phyloP scores from a whole-genome alignment of 2,797 vertebrate species.

The Peromyscus eremicus region DNA sequence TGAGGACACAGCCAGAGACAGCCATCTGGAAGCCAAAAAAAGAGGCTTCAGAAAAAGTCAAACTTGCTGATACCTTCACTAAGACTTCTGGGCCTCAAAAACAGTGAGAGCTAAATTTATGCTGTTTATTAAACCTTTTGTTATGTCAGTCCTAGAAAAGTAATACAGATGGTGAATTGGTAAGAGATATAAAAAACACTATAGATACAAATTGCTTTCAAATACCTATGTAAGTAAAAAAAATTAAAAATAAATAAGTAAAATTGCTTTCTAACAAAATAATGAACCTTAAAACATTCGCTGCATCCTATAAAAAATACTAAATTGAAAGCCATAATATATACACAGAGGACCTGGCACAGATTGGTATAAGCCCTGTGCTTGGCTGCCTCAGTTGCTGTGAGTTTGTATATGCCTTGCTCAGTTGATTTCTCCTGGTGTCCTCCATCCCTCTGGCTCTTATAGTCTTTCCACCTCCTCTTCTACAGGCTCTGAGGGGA shows the following conservation, averaged over 20 bases:
- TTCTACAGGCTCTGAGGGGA: background rate
- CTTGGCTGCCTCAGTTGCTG: background rate
- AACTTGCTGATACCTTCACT: slow-evolving; percentile 17
- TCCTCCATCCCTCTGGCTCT: background rate
- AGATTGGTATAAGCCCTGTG: background rate
- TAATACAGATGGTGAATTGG: slow-evolving; percentile 9
- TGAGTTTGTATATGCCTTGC: background rate
- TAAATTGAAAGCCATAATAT: background rate
- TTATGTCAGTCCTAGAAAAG: background rate
- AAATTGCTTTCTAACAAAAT: background rate
- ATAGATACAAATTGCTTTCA: background rate
- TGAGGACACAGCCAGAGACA: background rate
- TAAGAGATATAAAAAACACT: slow-evolving; percentile 27
- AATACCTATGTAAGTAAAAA: background rate
- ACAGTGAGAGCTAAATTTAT: slow-evolving; percentile 32
- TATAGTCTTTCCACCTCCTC: background rate
- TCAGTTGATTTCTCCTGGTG: background rate
- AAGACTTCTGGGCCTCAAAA: slow-evolving; percentile 15
- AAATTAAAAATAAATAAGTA: background rate
- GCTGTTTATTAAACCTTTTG: background rate
- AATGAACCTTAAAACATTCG: background rate
- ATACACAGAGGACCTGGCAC: background rate
- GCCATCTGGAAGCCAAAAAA: slow-evolving; percentile 1
- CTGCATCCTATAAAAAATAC: background rate
- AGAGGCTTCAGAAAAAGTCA: slow-evolving; percentile 32